These are phyloP conservation scores for Cataglyphis rosenhaueri DNA, from an alignment of 2,888 invertebrate genomes.

Conservation along the genomic window DNA sequence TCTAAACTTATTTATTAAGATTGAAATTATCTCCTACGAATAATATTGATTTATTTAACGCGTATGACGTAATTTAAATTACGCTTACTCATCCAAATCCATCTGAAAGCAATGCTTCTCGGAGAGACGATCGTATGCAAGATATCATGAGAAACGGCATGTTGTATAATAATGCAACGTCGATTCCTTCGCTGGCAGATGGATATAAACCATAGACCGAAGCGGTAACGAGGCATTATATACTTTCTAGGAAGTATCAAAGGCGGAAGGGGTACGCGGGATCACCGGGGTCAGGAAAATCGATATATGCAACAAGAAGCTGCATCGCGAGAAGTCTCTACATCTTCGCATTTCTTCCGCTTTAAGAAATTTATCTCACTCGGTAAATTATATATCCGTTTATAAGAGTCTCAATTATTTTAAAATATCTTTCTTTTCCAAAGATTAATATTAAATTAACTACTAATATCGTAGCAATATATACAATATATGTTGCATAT, in stretches of 20 bases:
- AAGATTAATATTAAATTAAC: background rate
- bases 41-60: background rate
- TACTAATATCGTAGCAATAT: background rate
- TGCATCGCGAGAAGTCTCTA: constrained; percentile 29
- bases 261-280: constrained; percentile 48
- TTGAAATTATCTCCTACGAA: background rate
- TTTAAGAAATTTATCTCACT: constrained; percentile 10
- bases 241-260: constrained; percentile 55
- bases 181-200: constrained; percentile 5
- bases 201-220: constrained; percentile 22
- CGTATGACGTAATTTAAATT: background rate
- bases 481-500: background rate
- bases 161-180: constrained; percentile 29
- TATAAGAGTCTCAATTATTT: background rate
- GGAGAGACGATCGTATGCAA: background rate
- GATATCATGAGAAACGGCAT: constrained; percentile 18
- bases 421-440: background rate
- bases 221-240: constrained; percentile 17
- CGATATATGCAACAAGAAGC: constrained; percentile 44
- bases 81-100: background rate
- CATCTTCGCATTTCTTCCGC: constrained; percentile 40
- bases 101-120: constrained; percentile 5
- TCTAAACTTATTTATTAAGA: background rate
- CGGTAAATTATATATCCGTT: background rate
- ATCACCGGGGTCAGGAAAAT: constrained; percentile 53